Evolutionary conservation across 2,113 vertebrate genomes (phyloP).

Genomic region (Paedocypris sp.): DNA sequence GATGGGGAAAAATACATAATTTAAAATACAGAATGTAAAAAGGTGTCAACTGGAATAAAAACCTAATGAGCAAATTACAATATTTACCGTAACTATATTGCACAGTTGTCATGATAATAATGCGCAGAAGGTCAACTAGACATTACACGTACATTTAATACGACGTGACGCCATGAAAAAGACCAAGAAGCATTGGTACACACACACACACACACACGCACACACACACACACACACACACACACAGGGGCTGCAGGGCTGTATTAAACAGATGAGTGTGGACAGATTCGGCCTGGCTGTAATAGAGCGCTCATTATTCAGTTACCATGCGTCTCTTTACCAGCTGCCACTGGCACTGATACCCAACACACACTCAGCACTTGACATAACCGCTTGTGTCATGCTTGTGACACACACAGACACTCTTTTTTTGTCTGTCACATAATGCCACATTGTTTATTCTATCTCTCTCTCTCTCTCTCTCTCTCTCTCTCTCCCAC

Average conservation of each 20-base stretch:
- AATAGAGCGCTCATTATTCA: slow-evolving; percentile 60
- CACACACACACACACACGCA: slow-evolving; percentile 5
- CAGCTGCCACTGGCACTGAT: slow-evolving; percentile 17
- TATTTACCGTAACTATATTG: too few species aligned
- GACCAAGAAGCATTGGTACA: not conserved
- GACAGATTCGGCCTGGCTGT: slow-evolving; percentile 56
- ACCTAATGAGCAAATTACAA: too few species aligned
- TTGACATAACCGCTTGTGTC: not conserved
- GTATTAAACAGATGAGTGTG: slow-evolving; percentile 52
- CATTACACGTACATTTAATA: too few species aligned
- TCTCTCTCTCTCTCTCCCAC: too few species aligned
- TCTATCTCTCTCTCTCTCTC: too few species aligned
- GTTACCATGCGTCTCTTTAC: slow-evolving; percentile 37
- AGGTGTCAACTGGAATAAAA: too few species aligned
- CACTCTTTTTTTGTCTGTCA: too few species aligned
- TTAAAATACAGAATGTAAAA: too few species aligned
- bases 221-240: slow-evolving; percentile 8
- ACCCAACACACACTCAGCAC: slow-evolving; percentile 1
- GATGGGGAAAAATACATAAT: too few species aligned
- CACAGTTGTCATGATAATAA: too few species aligned
- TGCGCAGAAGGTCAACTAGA: too few species aligned
- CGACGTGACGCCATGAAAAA: not conserved
- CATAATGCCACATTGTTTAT: too few species aligned
- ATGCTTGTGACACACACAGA: slow-evolving; percentile 2
- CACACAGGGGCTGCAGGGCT: slow-evolving; percentile 41